A percentile compares a stretch with the other conserved stretches of the same genome.
These are phyloP conservation scores for Drosophila sulfurigaster DNA, from an alignment of 1,140 invertebrate species.

Conservation along the genomic window DNA sequence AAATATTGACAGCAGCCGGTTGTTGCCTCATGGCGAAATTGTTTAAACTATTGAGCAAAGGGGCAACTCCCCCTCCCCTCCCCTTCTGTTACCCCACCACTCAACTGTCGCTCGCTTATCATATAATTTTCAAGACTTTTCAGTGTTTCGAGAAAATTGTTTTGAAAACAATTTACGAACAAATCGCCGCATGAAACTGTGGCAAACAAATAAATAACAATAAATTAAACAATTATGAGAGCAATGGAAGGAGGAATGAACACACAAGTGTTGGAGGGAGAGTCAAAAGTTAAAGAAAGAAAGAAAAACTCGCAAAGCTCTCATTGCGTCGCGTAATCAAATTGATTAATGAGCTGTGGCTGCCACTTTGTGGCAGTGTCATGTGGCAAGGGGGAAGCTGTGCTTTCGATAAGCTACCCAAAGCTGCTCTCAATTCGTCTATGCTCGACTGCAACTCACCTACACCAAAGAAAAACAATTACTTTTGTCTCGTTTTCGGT, in stretches of 20 bases:
- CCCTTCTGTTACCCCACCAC: not conserved
- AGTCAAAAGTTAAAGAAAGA: slow-evolving; percentile 38
- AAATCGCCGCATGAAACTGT: slow-evolving; percentile 61
- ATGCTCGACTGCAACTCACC: not conserved
- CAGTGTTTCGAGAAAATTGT: slow-evolving; percentile 29
- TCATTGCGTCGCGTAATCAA: slow-evolving; percentile 70
- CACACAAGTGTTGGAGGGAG: not conserved
- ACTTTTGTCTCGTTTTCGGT: slow-evolving; percentile 57
- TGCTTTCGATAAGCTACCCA: not conserved
- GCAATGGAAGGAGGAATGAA: not conserved
- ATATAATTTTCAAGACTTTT: slow-evolving; percentile 60
- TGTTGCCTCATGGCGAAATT: slow-evolving; percentile 69
- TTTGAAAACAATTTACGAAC: slow-evolving; percentile 72
- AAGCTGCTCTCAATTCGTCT: not conserved
- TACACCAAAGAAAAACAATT: slow-evolving; percentile 54
- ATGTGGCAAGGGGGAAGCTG: slow-evolving; percentile 15
- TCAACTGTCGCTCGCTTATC: slow-evolving; percentile 52
- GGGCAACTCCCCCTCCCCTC: slow-evolving; percentile 5
- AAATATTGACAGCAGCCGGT: slow-evolving; percentile 69
- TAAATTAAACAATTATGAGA: slow-evolving; percentile 81
- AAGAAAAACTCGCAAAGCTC: slow-evolving; percentile 45
- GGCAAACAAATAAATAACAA: slow-evolving; percentile 78
- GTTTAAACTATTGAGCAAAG: slow-evolving; percentile 57
- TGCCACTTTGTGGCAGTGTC: slow-evolving; percentile 6
- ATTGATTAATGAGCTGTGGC: slow-evolving; percentile 70